Base-by-base conservation (phyloP, 30 jellyfish, hydroid and myxozoan species). In the Sanderia malayensis region DNA sequence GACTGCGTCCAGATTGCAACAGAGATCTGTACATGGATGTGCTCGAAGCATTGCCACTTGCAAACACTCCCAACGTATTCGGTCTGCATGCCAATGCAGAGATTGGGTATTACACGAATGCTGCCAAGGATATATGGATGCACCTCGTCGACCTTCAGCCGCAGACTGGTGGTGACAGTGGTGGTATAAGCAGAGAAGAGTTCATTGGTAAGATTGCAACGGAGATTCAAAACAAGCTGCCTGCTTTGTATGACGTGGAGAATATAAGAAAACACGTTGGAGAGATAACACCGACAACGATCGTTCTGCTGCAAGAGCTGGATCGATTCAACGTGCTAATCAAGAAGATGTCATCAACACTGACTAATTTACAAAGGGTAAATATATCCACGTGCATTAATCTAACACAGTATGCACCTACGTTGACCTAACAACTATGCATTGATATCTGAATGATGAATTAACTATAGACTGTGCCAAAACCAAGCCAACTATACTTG, bases 41-140 rank as follows among this genome's bases (percentile, higher is more conserved):
- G 31, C 80, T 90, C 53, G 98, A 90, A 61, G 46, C 83, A 25
- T 55, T 90, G 66, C 98, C 98, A 2, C 75, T 90, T 21, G 76
- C 90, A 3, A 90, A 90, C 59, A 61, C 95, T 2, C 98, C 98
- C 19, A 83, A 90, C 67, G 96, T 90, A 27, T 90, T 90, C 59
- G 98, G 98, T 10, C 72, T 90, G 34, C 98, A 90, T 73, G 86
- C 98, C 8, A 90, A 90, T 74, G 98, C 98, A 2, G 98, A 90
- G 70, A 90, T 90, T 17, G 96, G 98, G 15, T 90, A 90, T 82
- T 90, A 90, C 79, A 90, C 98, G 24, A 82, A 53, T 45, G 98
- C 98, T 20, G 98, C 98, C 17, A 90, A 82, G 61, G 98, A 83
- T 52, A 82, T 90, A 49, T 90, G 98, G 98, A 72, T 81, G 27